phyloP scores from a whole-genome alignment of 2,888 invertebrate genomes.

The Meiosimyza decipiens region DNA sequence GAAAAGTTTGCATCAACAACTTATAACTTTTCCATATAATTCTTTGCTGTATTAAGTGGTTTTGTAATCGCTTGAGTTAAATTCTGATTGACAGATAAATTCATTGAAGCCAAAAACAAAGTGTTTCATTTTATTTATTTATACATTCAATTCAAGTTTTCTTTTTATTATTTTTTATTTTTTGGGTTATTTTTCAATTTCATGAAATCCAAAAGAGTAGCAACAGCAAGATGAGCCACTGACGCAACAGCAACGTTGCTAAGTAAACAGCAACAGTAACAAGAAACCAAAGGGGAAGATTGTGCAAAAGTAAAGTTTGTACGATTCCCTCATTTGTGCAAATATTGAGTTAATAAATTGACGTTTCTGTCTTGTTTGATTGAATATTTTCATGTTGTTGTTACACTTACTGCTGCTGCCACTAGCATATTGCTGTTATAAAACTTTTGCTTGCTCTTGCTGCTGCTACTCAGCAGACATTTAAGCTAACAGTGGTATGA shows the following conservation, averaged over 20 bases:
- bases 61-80: neutral
- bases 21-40: too few relatives aligned
- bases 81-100: constrained; percentile 28
- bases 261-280: constrained; percentile 21
- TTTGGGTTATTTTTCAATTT: neutral
- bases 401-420: neutral
- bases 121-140: constrained; percentile 26
- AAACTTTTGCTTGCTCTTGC: neutral
- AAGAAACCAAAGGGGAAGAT: neutral
- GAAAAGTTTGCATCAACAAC: too few relatives aligned
- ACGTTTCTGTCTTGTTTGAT: constrained; percentile 23
- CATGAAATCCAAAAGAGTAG: constrained; percentile 1
- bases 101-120: constrained; percentile 22
- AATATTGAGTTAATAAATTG: constrained; percentile 38
- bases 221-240: neutral
- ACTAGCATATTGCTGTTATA: neutral
- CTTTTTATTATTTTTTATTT: neutral
- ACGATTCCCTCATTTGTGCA: constrained; percentile 26
- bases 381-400: constrained; percentile 22
- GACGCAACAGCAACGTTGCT: constrained; percentile 16
- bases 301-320: constrained; percentile 4
- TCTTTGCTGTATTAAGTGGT: too few relatives aligned
- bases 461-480: neutral
- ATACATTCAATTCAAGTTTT: constrained; percentile 28
- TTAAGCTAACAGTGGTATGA: too few relatives aligned